A percentile compares a stretch with the other conserved stretches of the same genome.
These are phyloP conservation scores for Sweltsa coloradensis DNA, from an alignment of 1,140 invertebrate genomes.

Conservation along the genomic window DNA sequence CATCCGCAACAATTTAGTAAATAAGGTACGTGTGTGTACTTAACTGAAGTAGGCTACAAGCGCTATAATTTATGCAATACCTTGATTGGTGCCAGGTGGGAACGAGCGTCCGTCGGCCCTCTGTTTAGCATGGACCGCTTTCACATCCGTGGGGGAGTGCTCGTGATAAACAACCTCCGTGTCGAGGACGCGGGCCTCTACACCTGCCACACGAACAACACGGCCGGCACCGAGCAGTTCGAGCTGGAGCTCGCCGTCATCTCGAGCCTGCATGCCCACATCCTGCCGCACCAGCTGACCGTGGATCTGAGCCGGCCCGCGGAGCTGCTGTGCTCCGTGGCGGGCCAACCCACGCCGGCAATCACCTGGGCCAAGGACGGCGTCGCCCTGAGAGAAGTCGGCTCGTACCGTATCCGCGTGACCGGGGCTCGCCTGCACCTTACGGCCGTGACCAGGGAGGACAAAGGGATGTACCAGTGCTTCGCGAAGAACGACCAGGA, in stretches of 20 bases:
- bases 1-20: no score
- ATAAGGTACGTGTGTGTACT: no score
- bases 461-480: constrained; percentile 42
- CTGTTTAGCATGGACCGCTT: not conserved
- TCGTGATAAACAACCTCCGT: constrained; percentile 20
- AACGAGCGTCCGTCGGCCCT: not conserved
- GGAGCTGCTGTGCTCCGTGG: constrained; percentile 33
- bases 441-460: constrained; percentile 24
- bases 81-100: no score
- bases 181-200: constrained; percentile 29
- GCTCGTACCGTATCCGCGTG: constrained; percentile 18
- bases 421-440: constrained; percentile 17
- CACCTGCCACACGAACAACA: constrained; percentile 30
- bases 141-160: constrained; percentile 14
- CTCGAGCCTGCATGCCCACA: constrained; percentile 13
- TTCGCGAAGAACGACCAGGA: constrained; percentile 30
- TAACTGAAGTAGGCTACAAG: no score
- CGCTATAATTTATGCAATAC: no score
- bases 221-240: constrained; percentile 21
- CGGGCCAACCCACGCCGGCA: constrained; percentile 18
- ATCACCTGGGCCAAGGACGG: constrained; percentile 28
- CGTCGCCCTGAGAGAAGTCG: constrained; percentile 20
- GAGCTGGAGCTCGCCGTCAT: constrained; percentile 17
- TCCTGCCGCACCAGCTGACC: constrained; percentile 22
- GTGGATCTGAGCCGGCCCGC: constrained; percentile 33